Percentiles rank a stretch among this genome's conserved stretches.
Evolutionary conservation across 2,888 invertebrate genomes (phyloP).

Genomic region (Ichneumoninae sp.): DNA sequence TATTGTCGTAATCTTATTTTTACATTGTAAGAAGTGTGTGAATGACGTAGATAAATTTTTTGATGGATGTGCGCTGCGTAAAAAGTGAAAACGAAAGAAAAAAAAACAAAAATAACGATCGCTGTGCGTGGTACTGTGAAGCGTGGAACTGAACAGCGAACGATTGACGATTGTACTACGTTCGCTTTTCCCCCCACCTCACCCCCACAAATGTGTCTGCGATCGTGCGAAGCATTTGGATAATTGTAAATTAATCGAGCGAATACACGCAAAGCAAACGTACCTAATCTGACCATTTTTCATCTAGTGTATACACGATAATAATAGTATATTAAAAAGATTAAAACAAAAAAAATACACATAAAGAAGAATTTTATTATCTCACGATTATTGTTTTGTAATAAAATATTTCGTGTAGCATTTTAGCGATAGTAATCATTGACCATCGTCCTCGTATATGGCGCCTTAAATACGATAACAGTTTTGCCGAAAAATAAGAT

Average conservation of each 20-base stretch:
- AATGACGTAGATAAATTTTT: conserved; percentile 62
- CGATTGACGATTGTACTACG: not conserved
- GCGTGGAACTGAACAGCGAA: conserved; percentile 1
- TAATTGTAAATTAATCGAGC: conserved; percentile 64
- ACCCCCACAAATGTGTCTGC: not conserved
- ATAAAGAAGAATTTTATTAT: conserved; percentile 26
- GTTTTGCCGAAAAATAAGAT: no score
- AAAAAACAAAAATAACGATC: conserved; percentile 16
- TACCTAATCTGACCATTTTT: conserved; percentile 62
- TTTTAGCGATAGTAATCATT: no score
- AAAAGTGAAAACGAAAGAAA: conserved; percentile 35
- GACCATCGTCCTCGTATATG: no score
- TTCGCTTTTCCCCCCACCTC: conserved; percentile 10
- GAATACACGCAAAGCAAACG: conserved; percentile 59
- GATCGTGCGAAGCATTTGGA: conserved; percentile 39
- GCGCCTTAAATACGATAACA: no score
- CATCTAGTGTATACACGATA: conserved; percentile 62
- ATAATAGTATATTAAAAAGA: conserved; percentile 55
- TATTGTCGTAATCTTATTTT: conserved; percentile 63
- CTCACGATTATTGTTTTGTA: conserved; percentile 10
- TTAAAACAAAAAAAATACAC: conserved; percentile 28
- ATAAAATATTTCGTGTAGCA: not conserved
- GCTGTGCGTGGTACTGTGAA: not conserved
- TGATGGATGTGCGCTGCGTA: conserved; percentile 58
- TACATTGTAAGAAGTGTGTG: conserved; percentile 55